Percentiles rank a stretch among this genome's conserved stretches.
These are phyloP conservation scores for Propsilocerus akamusi DNA, from an alignment of 1,140 invertebrate species.

Conservation along the genomic window DNA sequence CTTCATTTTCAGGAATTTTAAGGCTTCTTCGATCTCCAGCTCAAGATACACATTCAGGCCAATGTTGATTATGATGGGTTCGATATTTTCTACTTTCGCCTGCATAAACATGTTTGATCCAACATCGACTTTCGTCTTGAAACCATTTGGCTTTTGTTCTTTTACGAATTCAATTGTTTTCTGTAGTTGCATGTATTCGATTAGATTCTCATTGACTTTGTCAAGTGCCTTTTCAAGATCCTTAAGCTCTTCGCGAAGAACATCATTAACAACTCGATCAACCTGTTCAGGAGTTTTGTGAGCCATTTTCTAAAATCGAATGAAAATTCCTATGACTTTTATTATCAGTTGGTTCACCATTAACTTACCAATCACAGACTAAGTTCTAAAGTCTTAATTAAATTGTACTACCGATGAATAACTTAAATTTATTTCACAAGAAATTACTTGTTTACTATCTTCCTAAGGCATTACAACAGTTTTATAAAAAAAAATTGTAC, in stretches of 20 bases:
- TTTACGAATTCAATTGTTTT: slow-evolving; percentile 37
- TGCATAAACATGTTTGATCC: slow-evolving; percentile 59
- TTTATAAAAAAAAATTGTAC: too few relatives aligned
- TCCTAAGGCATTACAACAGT: too few relatives aligned
- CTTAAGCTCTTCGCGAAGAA: slow-evolving; percentile 41
- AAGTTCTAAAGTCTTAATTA: too few relatives aligned
- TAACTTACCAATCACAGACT: too few relatives aligned
- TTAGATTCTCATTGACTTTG: slow-evolving; percentile 39
- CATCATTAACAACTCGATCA: slow-evolving; percentile 43
- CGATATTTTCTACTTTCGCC: slow-evolving; percentile 45
- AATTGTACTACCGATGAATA: too few relatives aligned
- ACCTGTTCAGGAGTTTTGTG: slow-evolving; percentile 15
- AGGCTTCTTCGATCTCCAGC: slow-evolving; percentile 47
- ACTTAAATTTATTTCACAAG: too few relatives aligned
- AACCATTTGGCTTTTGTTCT: slow-evolving; percentile 29
- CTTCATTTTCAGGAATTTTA: slow-evolving; percentile 47
- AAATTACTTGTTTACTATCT: too few relatives aligned
- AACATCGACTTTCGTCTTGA: slow-evolving; percentile 62
- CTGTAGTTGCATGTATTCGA: slow-evolving; percentile 56
- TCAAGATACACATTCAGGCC: slow-evolving; percentile 59
- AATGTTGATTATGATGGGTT: slow-evolving; percentile 48
- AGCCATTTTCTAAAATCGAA: too few relatives aligned
- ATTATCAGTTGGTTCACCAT: too few relatives aligned
- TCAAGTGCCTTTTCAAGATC: slow-evolving; percentile 37
- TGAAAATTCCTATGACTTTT: too few relatives aligned